Conservation (phyloP, 2,888 invertebrate genomes). For the Xestia xanthographa region DNA sequence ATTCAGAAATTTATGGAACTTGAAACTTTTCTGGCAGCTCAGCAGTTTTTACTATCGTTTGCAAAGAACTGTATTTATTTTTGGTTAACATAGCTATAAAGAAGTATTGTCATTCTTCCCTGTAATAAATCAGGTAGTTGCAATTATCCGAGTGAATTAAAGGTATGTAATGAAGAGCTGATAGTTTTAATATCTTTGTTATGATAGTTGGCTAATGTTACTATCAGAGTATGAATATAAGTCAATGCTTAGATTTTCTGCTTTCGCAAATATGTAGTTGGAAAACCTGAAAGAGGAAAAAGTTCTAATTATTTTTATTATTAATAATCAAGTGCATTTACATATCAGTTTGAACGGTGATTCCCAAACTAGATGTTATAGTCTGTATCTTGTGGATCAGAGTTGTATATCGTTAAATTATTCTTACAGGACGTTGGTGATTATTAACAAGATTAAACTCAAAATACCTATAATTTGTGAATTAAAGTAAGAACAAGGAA, state of each 20-base stretch:
- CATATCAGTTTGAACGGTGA: too few relatives aligned
- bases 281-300: neutral
- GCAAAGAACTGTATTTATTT: constrained; percentile 74
- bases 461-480: too few relatives aligned
- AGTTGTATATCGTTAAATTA: too few relatives aligned
- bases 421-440: too few relatives aligned
- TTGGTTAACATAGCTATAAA: constrained; percentile 47
- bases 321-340: too few relatives aligned
- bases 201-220: constrained; percentile 13
- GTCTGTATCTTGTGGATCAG: too few relatives aligned
- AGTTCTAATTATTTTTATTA: neutral
- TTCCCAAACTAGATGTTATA: too few relatives aligned
- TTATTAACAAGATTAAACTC: too few relatives aligned
- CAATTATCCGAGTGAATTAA: constrained; percentile 21
- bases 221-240: neutral
- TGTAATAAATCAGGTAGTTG: constrained; percentile 20
- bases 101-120: constrained; percentile 29
- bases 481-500: too few relatives aligned
- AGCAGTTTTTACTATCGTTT: constrained; percentile 81
- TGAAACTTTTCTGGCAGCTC: constrained; percentile 84
- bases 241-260: neutral
- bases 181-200: constrained; percentile 1
- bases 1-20: constrained; percentile 66
- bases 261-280: neutral
- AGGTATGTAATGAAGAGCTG: neutral